Base-by-base conservation (phyloP, 1,140 invertebrate species). In the Drosophila pseudoananassae region DNA sequence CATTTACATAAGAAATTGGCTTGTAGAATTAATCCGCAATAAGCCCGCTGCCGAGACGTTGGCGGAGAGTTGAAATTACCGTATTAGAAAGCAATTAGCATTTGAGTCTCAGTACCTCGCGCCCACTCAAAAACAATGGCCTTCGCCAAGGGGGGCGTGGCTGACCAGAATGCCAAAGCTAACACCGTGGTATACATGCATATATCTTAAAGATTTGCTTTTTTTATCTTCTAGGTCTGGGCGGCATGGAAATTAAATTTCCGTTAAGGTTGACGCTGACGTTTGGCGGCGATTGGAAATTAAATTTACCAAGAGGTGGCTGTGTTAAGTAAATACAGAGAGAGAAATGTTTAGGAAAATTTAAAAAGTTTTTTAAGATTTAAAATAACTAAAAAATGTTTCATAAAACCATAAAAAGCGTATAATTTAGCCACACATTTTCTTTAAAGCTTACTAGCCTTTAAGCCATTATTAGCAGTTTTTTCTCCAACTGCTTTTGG, bases 41-140 rank as follows among this genome's bases (percentile, higher is more conserved):
- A 91, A 91, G 88, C 81, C 78, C 64, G 56, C 56, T 54, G 76
- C 81, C 33, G 66, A 82, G 78, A 72, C 65, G 64, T 43, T 60
- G 65, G 10, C 58, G 53, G 65, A 38, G 72, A 79, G 78, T 57
- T 61, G 80, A 90, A 91, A 90, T 90, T 90, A 82, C 68, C 71
- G 89, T 83, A 90, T 90, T 91, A 91, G 87, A 90, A 90, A 91
- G 89, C 89, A 91, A 91, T 91, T 90, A 90, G 88, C 89, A 88
- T 90, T 90, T 76, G 78, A 84, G 78, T 79, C 83, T 79, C 64
- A 29, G 76, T 76, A 83, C 69, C 33, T 70, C 66, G 70, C 54
- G 68, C 29, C 70, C 54, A 61, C 70, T 50, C 69, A 63, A 72
- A 12, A 43, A 64, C 70, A 63, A 65, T 59, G 27, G 31, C 33